Base-by-base conservation (phyloP, 2,113 vertebrate genomes). In the human region DNA sequence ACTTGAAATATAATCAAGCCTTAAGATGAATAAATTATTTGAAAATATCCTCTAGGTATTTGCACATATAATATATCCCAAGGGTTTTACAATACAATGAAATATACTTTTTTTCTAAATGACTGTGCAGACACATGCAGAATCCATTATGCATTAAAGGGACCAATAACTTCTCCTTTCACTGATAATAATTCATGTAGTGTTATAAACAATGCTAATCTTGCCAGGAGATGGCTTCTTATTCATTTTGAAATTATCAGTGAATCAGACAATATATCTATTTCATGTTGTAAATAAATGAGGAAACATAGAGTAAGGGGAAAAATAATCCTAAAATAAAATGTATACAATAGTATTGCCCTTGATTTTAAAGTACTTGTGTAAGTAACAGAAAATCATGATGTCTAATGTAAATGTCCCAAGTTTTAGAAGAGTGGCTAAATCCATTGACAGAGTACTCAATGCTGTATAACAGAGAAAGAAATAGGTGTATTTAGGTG, bases 261-360 rank as follows among this genome's bases (percentile, higher is more conserved):
- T 11, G 25, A 80, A 79, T 57, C 32, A 79, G 40, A 80, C 13
- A 75, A 18, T 75, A 1, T 61, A 16, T 90, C 88, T 90, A 3
- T 82, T 95, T 43, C 80, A 27, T 80, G n/a, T 27, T 70, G 40
- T 9, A 40, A 91, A 61, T 80, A 79, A 70, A 35, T 79, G 81
- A 86, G 35, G 72, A 79, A 50, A 79, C 68, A 80, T 68, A 70
- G 48, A 75, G 38, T 68, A 10, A 79, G 55, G 48, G 35, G 25
- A 43, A 40, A 85, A 84, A 48, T 50, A 50, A 72, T 61, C 61
- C 50, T 85, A 85, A 93, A 96, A 84, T n/a, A 84, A 85, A 95
- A 68, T 48, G 32, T 32, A 35, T 78, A 25, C 38, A 70, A 32
- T 79, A 91, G 13, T 23, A 79, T 59, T 70, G 6, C 11, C 61